Base-by-base conservation (phyloP, 2,113 vertebrate genomes). In the Opisthocomus hoazin region DNA sequence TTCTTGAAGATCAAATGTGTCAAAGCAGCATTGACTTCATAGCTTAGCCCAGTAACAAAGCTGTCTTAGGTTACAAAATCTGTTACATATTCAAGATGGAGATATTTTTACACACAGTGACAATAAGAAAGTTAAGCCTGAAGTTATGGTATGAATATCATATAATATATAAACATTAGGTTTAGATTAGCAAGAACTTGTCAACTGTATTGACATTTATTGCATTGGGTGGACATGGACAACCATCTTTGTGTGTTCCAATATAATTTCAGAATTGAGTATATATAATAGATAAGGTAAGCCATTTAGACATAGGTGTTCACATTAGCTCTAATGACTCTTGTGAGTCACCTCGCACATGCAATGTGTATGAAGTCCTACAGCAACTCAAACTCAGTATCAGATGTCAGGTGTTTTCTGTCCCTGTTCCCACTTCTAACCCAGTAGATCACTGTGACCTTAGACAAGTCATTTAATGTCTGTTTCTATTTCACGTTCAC, bases 401-500 rank as follows among this genome's bases (percentile, higher is more conserved):
- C 50, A 82, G 29, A 73, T 27, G 43, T 69, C 71, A 71, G 53
- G 7, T 53, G 26, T 51, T 82, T 78, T 61, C 61, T 73, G 10
- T 50, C 69, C 51, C 43, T 69, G 18, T 61, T 91, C 51, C 45
- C 24, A 87, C 15, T 57, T 45, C 41, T 73, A 83, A 82, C 9
- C 11, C 21, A 16, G 45, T 15, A 85, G 74, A 95, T 83, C 60
- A 68, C 63, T 45, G 41, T 83, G 84, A 83, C 50, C 48, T 91
- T 57, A 94, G 37, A 93, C 15, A 85, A 87, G 66, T 57, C 6
- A 56, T 78, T 92, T 86, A 89, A 54, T 81, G 51, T 65, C 56
- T 76, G 24, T 81, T 88, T 89, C 64, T 79, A 51, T 92, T 95
- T 79, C 87, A 58, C 50, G 36, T 83, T 94, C 95, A 91, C 57